phyloP scores from a whole-genome alignment of 1,140 invertebrate species.

The Hormaphis cornu region DNA sequence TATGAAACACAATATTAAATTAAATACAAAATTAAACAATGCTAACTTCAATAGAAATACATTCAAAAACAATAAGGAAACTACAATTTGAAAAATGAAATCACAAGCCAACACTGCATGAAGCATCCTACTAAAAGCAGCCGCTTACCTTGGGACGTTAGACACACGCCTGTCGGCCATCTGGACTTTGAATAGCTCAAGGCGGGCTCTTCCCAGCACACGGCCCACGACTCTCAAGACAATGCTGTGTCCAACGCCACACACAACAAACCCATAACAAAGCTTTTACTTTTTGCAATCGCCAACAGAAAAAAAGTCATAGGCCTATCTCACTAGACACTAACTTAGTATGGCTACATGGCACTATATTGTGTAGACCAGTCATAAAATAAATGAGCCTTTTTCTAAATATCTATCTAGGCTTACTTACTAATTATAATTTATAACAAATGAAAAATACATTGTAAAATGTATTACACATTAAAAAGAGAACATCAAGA shows the following conservation, averaged over 20 bases:
- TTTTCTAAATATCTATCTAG: conserved; percentile 23
- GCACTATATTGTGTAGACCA: conserved; percentile 29
- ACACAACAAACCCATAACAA: conserved; percentile 33
- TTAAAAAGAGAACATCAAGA: conserved; percentile 1
- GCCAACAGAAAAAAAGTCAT: conserved; percentile 33
- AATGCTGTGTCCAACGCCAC: conserved; percentile 32
- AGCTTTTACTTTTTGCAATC: conserved; percentile 32
- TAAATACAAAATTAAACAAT: conserved; percentile 30
- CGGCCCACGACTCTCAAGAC: conserved; percentile 32
- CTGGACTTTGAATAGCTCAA: conserved; percentile 33
- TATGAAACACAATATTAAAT: conserved; percentile 2
- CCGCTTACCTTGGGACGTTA: conserved; percentile 32
- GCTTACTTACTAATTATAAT: conserved; percentile 14
- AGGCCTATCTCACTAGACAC: conserved; percentile 30
- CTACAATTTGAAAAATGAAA: conserved; percentile 30
- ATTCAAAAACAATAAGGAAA: conserved; percentile 30
- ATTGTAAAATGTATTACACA: neutral
- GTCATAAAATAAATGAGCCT: conserved; percentile 14
- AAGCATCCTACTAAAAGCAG: conserved; percentile 31
- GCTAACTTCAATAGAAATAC: conserved; percentile 18
- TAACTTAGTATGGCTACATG: conserved; percentile 29
- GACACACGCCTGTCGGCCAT: conserved; percentile 32
- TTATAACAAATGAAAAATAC: too few relatives aligned
- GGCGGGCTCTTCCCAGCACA: conserved; percentile 32
- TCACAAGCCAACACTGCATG: conserved; percentile 30